Conservation (phyloP, 2,888 invertebrate genomes). For the Cepaea hortensis region DNA sequence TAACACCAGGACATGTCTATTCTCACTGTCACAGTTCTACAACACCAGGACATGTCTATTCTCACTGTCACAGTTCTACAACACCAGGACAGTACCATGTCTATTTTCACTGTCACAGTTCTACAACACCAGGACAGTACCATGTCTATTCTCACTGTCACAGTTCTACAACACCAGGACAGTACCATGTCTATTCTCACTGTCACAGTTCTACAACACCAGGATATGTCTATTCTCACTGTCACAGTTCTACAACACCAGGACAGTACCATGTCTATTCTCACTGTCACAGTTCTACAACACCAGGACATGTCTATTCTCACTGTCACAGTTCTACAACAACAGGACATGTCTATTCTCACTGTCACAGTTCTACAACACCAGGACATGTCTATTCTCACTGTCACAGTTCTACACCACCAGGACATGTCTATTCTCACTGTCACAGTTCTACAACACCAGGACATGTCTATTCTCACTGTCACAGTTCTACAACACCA, state of each 20-base stretch:
- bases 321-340: too few relatives aligned
- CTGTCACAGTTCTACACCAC: not conserved
- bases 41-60: not conserved
- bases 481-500: not conserved
- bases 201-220: not conserved
- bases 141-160: constrained; percentile 80
- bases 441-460: not conserved
- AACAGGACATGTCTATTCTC: too few relatives aligned
- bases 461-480: too few relatives aligned
- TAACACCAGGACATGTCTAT: not conserved
- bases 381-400: not conserved
- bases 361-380: too few relatives aligned
- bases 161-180: not conserved
- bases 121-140: constrained; percentile 76
- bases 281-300: too few relatives aligned
- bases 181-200: constrained; percentile 83
- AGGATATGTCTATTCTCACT: too few relatives aligned
- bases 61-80: too few relatives aligned
- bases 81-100: constrained; percentile 81
- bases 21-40: too few relatives aligned
- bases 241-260: not conserved
- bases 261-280: constrained; percentile 83
- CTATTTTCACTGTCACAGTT: constrained; percentile 72
- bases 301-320: not conserved
- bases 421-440: too few relatives aligned